These are phyloP conservation scores for Papilio helenus DNA, from an alignment of 1,140 invertebrate genomes.

Conservation along the genomic window DNA sequence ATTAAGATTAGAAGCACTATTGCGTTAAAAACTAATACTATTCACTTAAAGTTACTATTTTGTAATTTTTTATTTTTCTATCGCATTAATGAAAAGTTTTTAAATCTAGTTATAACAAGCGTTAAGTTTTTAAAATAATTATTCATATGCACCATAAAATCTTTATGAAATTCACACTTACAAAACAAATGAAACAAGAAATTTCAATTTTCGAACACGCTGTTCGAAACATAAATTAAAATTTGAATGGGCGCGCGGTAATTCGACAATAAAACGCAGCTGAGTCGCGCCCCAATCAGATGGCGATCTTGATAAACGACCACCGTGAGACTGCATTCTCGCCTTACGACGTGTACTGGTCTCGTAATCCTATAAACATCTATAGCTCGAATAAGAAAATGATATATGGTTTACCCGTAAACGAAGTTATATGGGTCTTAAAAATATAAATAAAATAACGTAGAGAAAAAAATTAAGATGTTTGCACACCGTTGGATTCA, in stretches of 20 bases:
- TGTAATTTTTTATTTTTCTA: not conserved
- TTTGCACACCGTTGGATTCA: not conserved
- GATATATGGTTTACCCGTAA: not conserved
- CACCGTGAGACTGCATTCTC: constrained; percentile 78
- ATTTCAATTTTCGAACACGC: constrained; percentile 58
- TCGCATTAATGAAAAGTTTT: not conserved
- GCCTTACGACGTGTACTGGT: constrained; percentile 29
- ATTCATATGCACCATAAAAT: constrained; percentile 12
- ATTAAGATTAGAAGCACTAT: constrained; percentile 57
- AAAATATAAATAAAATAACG: not conserved
- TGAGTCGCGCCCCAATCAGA: constrained; percentile 78
- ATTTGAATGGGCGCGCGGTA: constrained; percentile 75
- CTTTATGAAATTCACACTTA: constrained; percentile 1
- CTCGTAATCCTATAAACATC: not conserved
- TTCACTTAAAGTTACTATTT: not conserved
- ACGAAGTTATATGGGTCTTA: not conserved
- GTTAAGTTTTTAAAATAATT: not conserved
- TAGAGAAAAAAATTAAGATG: not conserved
- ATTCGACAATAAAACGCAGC: constrained; percentile 82
- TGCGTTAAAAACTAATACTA: not conserved
- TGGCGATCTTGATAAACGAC: constrained; percentile 81
- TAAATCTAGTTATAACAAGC: not conserved
- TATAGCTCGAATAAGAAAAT: constrained; percentile 28
- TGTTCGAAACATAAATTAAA: constrained; percentile 78
- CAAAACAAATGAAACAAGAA: constrained; percentile 42